Percentiles rank a stretch among this genome's conserved stretches.
These are phyloP conservation scores for Zeugodacus cucurbitae DNA, from an alignment of 1,140 invertebrate species.

Conservation along the genomic window DNA sequence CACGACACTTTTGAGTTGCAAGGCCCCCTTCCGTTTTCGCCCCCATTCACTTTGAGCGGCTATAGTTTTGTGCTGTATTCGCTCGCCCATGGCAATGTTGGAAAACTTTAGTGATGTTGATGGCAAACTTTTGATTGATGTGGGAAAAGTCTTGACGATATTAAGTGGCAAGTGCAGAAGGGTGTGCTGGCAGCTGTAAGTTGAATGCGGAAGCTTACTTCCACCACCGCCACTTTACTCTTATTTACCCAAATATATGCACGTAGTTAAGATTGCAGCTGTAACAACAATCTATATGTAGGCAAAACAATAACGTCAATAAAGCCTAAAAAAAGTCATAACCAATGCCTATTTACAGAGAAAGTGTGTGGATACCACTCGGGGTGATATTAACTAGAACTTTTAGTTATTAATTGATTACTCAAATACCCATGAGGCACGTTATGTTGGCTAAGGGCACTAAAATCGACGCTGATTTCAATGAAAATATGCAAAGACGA, in stretches of 20 bases:
- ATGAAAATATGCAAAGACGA: neutral
- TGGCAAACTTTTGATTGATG: slow-evolving; percentile 43
- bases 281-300: neutral
- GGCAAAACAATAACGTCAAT: neutral
- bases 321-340: neutral
- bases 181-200: neutral
- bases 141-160: slow-evolving; percentile 39
- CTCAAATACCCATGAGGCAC: neutral
- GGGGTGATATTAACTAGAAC: neutral
- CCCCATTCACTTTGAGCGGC: neutral
- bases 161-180: slow-evolving; percentile 20
- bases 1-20: neutral
- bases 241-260: no score
- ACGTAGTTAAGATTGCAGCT: neutral
- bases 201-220: neutral
- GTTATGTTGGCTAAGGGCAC: no score
- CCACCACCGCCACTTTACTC: no score
- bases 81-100: slow-evolving; percentile 27
- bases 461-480: no score
- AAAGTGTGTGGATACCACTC: neutral
- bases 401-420: slow-evolving; percentile 13
- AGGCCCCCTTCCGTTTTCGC: neutral
- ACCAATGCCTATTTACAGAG: neutral
- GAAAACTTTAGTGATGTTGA: slow-evolving; percentile 39
- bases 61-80: neutral